Percentiles rank a stretch among this genome's conserved stretches.
Conservation (phyloP, 2,888 invertebrate genomes). For the Strigamia maritima region DNA sequence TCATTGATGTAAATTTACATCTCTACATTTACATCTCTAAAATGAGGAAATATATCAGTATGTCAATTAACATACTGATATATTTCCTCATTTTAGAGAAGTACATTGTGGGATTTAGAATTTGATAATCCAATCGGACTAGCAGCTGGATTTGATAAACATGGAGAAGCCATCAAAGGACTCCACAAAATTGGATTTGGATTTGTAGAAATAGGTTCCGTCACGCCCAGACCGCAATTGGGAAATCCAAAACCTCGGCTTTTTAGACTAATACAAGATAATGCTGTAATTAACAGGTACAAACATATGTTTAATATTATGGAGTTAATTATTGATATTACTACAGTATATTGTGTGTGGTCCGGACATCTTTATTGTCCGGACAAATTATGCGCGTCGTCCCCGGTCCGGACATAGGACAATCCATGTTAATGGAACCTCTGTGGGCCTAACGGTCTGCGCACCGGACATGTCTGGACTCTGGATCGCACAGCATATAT, state of each 20-base stretch:
- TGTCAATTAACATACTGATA: background rate
- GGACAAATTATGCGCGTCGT: too few relatives aligned
- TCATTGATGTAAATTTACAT: background rate
- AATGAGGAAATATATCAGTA: too few relatives aligned
- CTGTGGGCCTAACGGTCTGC: too few relatives aligned
- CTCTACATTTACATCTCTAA: too few relatives aligned
- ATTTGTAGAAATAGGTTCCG: slow-evolving; percentile 92
- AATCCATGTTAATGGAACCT: too few relatives aligned
- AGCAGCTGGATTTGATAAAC: slow-evolving; percentile 98
- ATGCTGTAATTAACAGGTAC: slow-evolving; percentile 86
- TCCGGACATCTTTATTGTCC: too few relatives aligned
- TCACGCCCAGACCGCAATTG: slow-evolving; percentile 87
- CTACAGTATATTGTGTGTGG: too few relatives aligned
- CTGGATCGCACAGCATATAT: too few relatives aligned
- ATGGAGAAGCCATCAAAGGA: slow-evolving; percentile 84
- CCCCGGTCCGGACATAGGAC: too few relatives aligned
- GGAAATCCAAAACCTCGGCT: slow-evolving; percentile 93
- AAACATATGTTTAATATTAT: too few relatives aligned
- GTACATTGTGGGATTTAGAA: slow-evolving; percentile 66
- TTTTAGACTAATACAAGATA: slow-evolving; percentile 78
- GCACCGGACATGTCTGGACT: too few relatives aligned
- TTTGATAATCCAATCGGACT: slow-evolving; percentile 92
- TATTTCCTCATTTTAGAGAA: slow-evolving; percentile 56
- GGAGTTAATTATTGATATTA: too few relatives aligned
- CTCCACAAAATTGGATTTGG: slow-evolving; percentile 84